These are phyloP conservation scores for Leucophenga montana DNA, from an alignment of 2,888 invertebrate species.

Conservation along the genomic window DNA sequence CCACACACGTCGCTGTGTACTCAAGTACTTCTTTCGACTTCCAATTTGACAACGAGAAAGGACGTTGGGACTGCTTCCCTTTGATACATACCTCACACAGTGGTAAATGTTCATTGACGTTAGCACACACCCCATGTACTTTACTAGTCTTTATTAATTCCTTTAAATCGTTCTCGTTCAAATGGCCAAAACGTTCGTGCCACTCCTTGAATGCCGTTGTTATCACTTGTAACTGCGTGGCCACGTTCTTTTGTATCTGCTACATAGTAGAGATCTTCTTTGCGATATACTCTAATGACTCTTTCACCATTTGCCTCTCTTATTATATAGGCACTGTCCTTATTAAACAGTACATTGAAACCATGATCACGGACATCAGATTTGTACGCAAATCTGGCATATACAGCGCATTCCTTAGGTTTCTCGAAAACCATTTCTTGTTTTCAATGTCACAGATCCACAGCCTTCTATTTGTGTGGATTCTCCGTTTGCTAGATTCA, in stretches of 20 bases:
- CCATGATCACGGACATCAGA: not conserved
- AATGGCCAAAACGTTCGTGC: slow-evolving; percentile 33
- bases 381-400: not conserved
- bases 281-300: not conserved
- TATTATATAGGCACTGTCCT: not conserved
- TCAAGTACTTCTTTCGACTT: not conserved
- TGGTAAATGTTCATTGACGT: slow-evolving; percentile 12
- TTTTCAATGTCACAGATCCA: too few species aligned
- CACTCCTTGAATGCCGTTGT: slow-evolving; percentile 22
- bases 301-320: not conserved
- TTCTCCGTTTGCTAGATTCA: slow-evolving; percentile 1
- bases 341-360: not conserved
- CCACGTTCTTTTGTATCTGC: not conserved
- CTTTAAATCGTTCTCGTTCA: slow-evolving; percentile 36
- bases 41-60: slow-evolving; percentile 17
- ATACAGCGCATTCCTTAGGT: not conserved
- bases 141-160: slow-evolving; percentile 23
- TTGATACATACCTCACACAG: slow-evolving; percentile 34
- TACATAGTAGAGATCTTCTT: not conserved
- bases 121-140: slow-evolving; percentile 9
- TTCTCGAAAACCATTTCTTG: too few species aligned
- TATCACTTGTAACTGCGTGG: not conserved
- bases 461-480: slow-evolving; percentile 8
- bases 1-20: slow-evolving; percentile 24
- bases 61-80: slow-evolving; percentile 31